These are phyloP conservation scores for Oncopodura yosiiana DNA, from an alignment of 1,140 invertebrate genomes.

Conservation along the genomic window DNA sequence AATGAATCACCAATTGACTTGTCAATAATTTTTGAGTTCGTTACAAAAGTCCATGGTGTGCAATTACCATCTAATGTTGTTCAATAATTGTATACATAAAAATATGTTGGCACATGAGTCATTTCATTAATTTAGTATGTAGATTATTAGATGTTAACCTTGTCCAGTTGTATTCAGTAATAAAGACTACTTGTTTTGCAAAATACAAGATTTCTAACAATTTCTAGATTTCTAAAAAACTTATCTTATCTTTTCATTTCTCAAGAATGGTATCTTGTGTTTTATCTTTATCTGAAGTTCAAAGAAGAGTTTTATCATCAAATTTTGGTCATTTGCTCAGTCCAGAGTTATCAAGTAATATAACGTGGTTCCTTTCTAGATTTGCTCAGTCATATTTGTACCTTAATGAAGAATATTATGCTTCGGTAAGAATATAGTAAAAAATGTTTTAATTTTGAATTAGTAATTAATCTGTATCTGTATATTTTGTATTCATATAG, in stretches of 20 bases:
- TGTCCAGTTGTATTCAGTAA: too few relatives aligned
- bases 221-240: too few relatives aligned
- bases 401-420: slow-evolving; percentile 56
- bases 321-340: slow-evolving; percentile 56
- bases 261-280: slow-evolving; percentile 53
- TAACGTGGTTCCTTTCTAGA: slow-evolving; percentile 69
- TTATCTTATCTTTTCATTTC: slow-evolving; percentile 5
- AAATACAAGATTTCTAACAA: slow-evolving; percentile 86
- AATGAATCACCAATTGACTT: too few relatives aligned
- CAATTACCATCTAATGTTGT: too few relatives aligned
- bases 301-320: slow-evolving; percentile 52
- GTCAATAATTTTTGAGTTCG: too few relatives aligned
- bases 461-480: slow-evolving; percentile 3
- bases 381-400: slow-evolving; percentile 67
- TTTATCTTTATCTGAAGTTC: slow-evolving; percentile 57
- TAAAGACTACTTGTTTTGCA: slow-evolving; percentile 52
- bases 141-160: too few relatives aligned
- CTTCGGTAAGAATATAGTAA: slow-evolving; percentile 36
- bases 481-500: slow-evolving; percentile 36
- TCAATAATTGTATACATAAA: too few relatives aligned
- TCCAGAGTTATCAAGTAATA: slow-evolving; percentile 65
- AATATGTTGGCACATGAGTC: too few relatives aligned
- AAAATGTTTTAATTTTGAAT: slow-evolving; percentile 7
- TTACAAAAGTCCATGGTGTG: too few relatives aligned
- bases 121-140: slow-evolving; percentile 3